These are phyloP conservation scores for Sebastes schlegelii DNA, from an alignment of 2,113 vertebrate species.

Conservation along the genomic window DNA sequence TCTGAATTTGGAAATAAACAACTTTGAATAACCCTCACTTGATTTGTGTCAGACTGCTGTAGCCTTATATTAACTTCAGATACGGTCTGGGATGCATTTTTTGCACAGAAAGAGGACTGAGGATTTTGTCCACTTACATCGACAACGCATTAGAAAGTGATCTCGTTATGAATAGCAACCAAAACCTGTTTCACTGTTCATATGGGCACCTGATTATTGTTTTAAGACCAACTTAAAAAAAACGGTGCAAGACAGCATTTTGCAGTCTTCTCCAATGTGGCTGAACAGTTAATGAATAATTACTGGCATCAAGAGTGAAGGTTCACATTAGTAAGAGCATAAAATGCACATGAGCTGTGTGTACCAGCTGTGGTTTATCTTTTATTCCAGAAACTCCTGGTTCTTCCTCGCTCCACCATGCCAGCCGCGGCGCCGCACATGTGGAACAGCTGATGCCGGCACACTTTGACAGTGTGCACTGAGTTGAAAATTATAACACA, in stretches of 20 bases:
- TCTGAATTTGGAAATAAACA: neutral
- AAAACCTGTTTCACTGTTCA: neutral
- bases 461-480: constrained; percentile 65
- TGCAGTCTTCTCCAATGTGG: neutral
- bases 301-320: neutral
- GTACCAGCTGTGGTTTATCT: constrained; percentile 55
- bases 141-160: neutral
- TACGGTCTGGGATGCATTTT: too few species aligned
- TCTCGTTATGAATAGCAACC: neutral
- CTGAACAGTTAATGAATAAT: constrained; percentile 21
- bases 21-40: neutral
- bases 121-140: neutral
- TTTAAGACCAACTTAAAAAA: neutral
- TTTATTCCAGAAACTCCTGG: constrained; percentile 22
- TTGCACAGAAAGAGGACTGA: neutral
- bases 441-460: constrained; percentile 66
- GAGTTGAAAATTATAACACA: constrained; percentile 62
- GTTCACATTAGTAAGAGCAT: neutral
- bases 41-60: neutral
- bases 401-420: constrained; percentile 5
- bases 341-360: neutral
- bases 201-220: neutral
- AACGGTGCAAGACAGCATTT: neutral
- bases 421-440: constrained; percentile 18
- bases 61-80: neutral